Evolutionary conservation across 2,797 vertebrate genomes (phyloP).

Genomic region (Sorex maritimensis): DNA sequence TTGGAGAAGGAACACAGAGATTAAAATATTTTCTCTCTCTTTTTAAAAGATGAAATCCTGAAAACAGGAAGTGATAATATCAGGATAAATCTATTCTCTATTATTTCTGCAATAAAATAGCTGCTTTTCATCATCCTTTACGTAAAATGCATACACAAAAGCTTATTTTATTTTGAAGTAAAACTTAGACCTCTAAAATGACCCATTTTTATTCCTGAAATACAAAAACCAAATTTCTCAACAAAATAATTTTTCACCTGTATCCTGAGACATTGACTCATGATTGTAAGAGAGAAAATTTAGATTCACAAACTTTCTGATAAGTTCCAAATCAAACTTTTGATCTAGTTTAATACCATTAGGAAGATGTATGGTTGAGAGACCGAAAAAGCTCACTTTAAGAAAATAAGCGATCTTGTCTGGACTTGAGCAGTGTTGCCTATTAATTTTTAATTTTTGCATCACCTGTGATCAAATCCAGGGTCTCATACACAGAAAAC

Average conservation of each 20-base stretch:
- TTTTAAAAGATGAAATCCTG: conserved; percentile 25
- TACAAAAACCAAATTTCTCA: not conserved
- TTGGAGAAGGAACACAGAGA: not conserved
- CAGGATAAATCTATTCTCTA: conserved; percentile 13
- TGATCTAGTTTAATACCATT: not conserved
- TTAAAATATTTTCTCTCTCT: not conserved
- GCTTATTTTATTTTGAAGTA: conserved; percentile 48
- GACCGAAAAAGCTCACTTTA: no score
- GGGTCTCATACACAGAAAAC: no score
- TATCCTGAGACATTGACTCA: conserved; percentile 12
- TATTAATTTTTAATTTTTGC: not conserved
- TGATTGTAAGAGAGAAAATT: not conserved
- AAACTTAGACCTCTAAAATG: conserved; percentile 18
- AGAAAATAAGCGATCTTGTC: no score
- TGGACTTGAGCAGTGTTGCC: not conserved
- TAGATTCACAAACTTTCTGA: not conserved
- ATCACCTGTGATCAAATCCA: not conserved
- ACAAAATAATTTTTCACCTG: not conserved
- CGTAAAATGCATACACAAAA: conserved; percentile 1
- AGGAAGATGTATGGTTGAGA: no score
- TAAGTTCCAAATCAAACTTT: not conserved
- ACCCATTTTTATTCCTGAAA: not conserved
- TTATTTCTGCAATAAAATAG: conserved; percentile 4
- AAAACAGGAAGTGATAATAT: not conserved
- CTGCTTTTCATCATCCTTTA: conserved; percentile 33